phyloP scores from a whole-genome alignment of 2,113 vertebrate genomes.

The Daphoenositta chrysoptera region DNA sequence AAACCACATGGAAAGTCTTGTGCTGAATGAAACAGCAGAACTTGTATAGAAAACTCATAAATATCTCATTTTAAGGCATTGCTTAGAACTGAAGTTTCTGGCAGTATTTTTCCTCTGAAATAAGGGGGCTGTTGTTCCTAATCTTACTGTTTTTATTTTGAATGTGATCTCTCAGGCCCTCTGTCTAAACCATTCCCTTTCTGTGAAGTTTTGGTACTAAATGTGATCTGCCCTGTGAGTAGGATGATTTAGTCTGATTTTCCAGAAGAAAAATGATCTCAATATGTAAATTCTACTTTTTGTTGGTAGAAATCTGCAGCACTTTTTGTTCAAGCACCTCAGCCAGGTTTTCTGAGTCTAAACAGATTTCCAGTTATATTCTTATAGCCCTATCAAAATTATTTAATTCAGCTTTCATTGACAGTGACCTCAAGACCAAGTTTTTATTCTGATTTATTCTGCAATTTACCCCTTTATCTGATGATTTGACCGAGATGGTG shows the following conservation, averaged over 20 bases:
- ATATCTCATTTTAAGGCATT: not conserved
- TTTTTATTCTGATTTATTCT: not conserved
- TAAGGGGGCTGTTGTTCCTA: not conserved
- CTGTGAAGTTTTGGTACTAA: not conserved
- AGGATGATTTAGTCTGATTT: not conserved
- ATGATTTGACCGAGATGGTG: not conserved
- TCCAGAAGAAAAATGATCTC: not conserved
- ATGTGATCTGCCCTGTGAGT: not conserved
- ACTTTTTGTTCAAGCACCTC: not conserved
- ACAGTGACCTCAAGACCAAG: not conserved
- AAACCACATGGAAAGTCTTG: not conserved
- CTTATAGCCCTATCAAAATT: not conserved
- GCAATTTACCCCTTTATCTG: not conserved
- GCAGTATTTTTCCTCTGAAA: not conserved
- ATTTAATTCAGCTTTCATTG: not conserved
- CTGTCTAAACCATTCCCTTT: not conserved
- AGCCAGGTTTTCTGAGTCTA: not conserved
- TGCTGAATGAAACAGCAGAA: not conserved
- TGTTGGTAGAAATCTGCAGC: not conserved
- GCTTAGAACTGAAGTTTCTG: not conserved
- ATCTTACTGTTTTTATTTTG: not conserved
- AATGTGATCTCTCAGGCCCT: not conserved
- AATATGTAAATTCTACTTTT: not conserved
- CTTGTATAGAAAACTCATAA: not conserved
- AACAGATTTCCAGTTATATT: not conserved